phyloP scores from a whole-genome alignment of 2,797 vertebrate genomes.

The Smutsia temminckii region DNA sequence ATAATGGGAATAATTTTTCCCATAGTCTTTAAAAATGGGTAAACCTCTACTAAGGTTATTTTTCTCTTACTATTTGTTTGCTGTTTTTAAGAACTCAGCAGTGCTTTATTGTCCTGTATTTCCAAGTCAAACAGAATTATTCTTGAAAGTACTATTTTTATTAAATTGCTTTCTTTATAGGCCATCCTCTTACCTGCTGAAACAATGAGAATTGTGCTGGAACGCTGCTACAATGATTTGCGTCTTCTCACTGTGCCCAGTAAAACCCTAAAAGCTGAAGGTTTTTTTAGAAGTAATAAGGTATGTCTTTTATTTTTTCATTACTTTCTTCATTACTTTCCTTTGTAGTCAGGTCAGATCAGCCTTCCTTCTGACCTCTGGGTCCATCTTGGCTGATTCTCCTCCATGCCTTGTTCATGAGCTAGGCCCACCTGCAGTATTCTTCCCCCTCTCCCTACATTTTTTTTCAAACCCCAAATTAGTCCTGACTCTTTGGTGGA shows the following conservation, averaged over 20 bases:
- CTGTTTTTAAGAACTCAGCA: background rate
- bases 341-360: background rate
- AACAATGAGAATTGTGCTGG: constrained; percentile 96
- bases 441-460: background rate
- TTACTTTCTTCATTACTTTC: background rate
- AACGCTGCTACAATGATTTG: constrained; percentile 98
- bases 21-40: constrained; percentile 15
- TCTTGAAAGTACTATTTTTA: constrained; percentile 11
- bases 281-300: constrained; percentile 99
- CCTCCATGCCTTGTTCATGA: background rate
- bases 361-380: background rate
- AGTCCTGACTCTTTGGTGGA: background rate
- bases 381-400: background rate
- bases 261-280: constrained; percentile 98
- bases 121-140: constrained; percentile 20
- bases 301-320: constrained; percentile 79
- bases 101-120: constrained; percentile 3
- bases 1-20: constrained; percentile 21
- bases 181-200: constrained; percentile 91
- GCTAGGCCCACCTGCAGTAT: background rate
- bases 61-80: constrained; percentile 31
- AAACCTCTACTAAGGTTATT: constrained; percentile 31
- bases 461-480: constrained; percentile 17
- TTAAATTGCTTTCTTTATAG: constrained; percentile 80
- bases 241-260: constrained; percentile 94